These are phyloP conservation scores for Spinibarbus caldwelli DNA, from an alignment of 2,797 vertebrate species.

Conservation along the genomic window DNA sequence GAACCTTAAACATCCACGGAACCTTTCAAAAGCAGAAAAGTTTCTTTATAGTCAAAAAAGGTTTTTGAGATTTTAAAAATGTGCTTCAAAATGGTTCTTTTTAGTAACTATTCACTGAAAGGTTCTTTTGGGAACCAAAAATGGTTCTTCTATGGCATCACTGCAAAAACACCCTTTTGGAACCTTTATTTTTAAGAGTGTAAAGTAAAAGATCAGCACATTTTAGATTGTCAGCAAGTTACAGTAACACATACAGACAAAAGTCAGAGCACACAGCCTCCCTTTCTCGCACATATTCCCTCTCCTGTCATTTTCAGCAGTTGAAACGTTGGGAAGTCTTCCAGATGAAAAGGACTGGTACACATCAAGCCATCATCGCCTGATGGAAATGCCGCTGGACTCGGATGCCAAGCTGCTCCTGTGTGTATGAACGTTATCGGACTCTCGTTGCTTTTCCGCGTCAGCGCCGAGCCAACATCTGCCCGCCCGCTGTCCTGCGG, in stretches of 20 bases:
- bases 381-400: conserved; percentile 59
- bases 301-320: conserved; percentile 22
- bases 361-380: conserved; percentile 70
- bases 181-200: neutral
- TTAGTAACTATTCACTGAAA: too few species aligned
- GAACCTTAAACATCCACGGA: too few species aligned
- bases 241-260: conserved; percentile 24
- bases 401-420: conserved; percentile 49
- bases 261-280: conserved; percentile 43
- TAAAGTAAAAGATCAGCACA: neutral
- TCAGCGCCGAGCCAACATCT: conserved; percentile 46
- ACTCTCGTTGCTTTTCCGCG: conserved; percentile 23
- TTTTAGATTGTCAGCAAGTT: neutral
- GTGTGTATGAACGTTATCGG: conserved; percentile 38
- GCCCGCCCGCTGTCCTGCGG: conserved; percentile 34
- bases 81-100: too few species aligned
- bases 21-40: too few species aligned
- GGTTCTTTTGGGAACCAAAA: too few species aligned
- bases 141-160: neutral
- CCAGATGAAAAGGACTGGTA: conserved; percentile 62
- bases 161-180: neutral
- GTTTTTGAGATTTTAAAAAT: too few species aligned
- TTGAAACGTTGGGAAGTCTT: conserved; percentile 46
- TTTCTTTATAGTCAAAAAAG: too few species aligned
- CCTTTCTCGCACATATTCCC: neutral